phyloP scores from a whole-genome alignment of 2,113 vertebrate species.

The Oenanthe oenanthe region DNA sequence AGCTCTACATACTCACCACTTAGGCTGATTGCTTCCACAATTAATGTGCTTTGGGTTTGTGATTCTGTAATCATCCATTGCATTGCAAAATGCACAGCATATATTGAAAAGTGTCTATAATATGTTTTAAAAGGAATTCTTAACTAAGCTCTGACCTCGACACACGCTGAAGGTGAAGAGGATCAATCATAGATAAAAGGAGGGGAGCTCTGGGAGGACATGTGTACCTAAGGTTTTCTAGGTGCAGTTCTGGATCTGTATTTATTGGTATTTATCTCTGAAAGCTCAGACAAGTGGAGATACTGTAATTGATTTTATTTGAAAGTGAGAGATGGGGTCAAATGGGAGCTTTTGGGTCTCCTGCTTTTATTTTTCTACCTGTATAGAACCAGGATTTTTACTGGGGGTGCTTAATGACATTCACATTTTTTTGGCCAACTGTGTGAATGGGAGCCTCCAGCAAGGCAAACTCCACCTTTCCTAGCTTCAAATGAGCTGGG shows the following conservation, averaged over 20 bases:
- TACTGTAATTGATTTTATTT: slow-evolving; percentile 72
- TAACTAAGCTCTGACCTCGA: slow-evolving; percentile 65
- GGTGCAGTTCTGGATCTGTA: slow-evolving; percentile 36
- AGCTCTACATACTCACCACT: neutral
- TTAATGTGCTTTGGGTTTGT: slow-evolving; percentile 31
- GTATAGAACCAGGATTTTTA: slow-evolving; percentile 47
- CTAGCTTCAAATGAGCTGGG: slow-evolving; percentile 58
- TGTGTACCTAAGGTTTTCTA: slow-evolving; percentile 53
- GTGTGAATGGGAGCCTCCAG: slow-evolving; percentile 60
- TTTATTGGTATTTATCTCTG: slow-evolving; percentile 70
- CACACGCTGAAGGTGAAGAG: slow-evolving; percentile 55
- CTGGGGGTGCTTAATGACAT: slow-evolving; percentile 54
- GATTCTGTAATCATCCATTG: neutral
- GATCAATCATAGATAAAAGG: slow-evolving; percentile 75
- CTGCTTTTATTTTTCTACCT: slow-evolving; percentile 64
- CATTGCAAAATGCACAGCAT: slow-evolving; percentile 32
- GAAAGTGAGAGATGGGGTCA: slow-evolving; percentile 65
- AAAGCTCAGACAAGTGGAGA: slow-evolving; percentile 60
- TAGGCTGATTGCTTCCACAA: slow-evolving; percentile 29
- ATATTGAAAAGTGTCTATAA: slow-evolving; percentile 27
- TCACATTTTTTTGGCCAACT: slow-evolving; percentile 5
- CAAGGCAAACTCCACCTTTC: slow-evolving; percentile 59
- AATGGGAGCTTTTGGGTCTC: slow-evolving; percentile 61
- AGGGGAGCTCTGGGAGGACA: slow-evolving; percentile 51
- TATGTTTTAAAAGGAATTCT: slow-evolving; percentile 50